Percentiles rank a stretch among this genome's conserved stretches.
Conservation (phyloP, 2,888 invertebrate species). For the Ennomos erosarius region DNA sequence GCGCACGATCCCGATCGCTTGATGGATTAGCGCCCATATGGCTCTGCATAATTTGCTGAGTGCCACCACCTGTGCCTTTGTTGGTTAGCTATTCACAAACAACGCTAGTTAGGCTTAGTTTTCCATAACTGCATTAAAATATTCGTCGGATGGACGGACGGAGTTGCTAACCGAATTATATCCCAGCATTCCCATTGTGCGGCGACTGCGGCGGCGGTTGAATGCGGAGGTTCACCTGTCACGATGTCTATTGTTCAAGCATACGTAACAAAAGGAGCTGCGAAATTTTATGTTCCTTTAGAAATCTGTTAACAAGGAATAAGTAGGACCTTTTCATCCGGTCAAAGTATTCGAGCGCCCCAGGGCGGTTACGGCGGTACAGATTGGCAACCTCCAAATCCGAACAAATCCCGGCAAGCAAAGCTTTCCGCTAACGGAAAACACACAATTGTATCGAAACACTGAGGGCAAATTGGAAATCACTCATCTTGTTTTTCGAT, state of each 20-base stretch:
- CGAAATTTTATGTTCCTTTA: slow-evolving; percentile 54
- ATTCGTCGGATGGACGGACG: slow-evolving; percentile 16
- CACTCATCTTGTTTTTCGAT: slow-evolving; percentile 40
- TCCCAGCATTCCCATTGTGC: slow-evolving; percentile 22
- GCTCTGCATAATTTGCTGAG: slow-evolving; percentile 80
- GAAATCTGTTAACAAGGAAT: slow-evolving; percentile 73
- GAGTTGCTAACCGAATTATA: slow-evolving; percentile 29
- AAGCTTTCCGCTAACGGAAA: slow-evolving; percentile 55
- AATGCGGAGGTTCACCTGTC: slow-evolving; percentile 35
- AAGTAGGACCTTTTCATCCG: slow-evolving; percentile 69
- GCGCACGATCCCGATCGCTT: slow-evolving; percentile 74
- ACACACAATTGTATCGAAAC: slow-evolving; percentile 70
- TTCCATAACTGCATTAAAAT: slow-evolving; percentile 30
- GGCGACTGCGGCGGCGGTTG: no score
- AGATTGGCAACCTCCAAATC: slow-evolving; percentile 78
- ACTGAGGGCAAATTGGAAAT: slow-evolving; percentile 48
- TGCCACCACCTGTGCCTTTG: slow-evolving; percentile 74
- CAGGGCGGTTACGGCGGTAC: slow-evolving; percentile 61
- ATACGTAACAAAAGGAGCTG: slow-evolving; percentile 45
- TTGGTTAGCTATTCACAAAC: slow-evolving; percentile 52
- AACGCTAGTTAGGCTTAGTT: slow-evolving; percentile 32
- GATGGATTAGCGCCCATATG: slow-evolving; percentile 84
- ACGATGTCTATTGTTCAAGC: slow-evolving; percentile 45
- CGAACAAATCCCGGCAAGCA: slow-evolving; percentile 69
- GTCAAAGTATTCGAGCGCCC: slow-evolving; percentile 70